Evolutionary conservation across 2,113 vertebrate genomes (phyloP).

Genomic region (Gopherus flavomarginatus): DNA sequence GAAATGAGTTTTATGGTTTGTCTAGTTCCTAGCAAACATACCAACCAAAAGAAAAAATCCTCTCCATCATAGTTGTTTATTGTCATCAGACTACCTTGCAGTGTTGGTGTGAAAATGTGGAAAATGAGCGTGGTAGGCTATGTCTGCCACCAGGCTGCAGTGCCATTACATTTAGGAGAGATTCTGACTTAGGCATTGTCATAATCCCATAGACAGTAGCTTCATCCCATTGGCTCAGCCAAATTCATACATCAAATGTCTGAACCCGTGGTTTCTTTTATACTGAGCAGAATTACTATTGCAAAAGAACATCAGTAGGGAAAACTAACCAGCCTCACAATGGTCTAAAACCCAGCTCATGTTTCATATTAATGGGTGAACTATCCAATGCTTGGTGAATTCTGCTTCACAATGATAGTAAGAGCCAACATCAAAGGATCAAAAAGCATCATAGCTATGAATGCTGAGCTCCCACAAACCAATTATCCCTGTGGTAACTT

Average conservation of each 20-base stretch:
- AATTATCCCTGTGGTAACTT: neutral
- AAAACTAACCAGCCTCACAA: neutral
- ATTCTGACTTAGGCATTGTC: neutral
- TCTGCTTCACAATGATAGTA: neutral
- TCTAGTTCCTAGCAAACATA: rapidly evolving
- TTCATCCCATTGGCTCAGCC: neutral
- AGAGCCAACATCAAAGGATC: neutral
- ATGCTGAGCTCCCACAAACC: neutral
- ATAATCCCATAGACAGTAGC: too few species aligned
- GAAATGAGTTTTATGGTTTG: neutral
- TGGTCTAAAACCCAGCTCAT: neutral
- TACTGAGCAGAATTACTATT: neutral
- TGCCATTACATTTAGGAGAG: neutral
- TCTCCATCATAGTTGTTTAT: rapidly evolving
- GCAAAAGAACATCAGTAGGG: neutral
- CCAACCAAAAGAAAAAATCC: neutral
- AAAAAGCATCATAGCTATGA: neutral
- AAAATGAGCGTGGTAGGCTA: neutral
- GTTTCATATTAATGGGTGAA: too few species aligned
- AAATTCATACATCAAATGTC: neutral
- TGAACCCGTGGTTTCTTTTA: neutral
- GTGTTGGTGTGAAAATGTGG: neutral
- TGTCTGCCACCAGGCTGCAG: neutral
- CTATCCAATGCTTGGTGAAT: neutral
- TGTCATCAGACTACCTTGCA: neutral